Evolutionary conservation across 2,113 vertebrate species (phyloP).

Genomic region (Chunga burmeisteri): DNA sequence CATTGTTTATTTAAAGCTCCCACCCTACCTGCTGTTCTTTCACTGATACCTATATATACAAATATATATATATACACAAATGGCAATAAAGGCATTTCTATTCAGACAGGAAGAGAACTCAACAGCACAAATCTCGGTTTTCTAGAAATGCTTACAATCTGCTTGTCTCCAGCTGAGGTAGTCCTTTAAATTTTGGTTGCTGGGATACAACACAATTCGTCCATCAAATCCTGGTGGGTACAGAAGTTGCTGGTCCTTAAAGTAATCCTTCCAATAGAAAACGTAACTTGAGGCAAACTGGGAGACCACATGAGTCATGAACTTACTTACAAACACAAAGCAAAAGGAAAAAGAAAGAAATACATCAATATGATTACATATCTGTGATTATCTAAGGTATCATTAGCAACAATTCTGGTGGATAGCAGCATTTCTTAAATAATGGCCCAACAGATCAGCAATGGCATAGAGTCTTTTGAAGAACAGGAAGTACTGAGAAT

Average conservation of each 20-base stretch:
- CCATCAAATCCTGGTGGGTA: conserved; percentile 96
- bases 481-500: background rate
- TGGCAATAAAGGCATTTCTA: background rate
- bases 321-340: conserved; percentile 83
- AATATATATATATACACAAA: background rate
- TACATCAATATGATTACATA: background rate
- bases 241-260: conserved; percentile 87
- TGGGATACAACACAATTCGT: conserved; percentile 93
- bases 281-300: conserved; percentile 97
- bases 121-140: background rate
- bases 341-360: conserved; percentile 9
- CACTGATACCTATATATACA: background rate
- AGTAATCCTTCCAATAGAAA: conserved; percentile 95
- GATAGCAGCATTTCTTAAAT: background rate
- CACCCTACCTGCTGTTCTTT: background rate
- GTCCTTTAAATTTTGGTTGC: conserved; percentile 89
- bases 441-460: background rate
- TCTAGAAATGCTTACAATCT: conserved; percentile 85
- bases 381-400: background rate
- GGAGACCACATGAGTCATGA: conserved; percentile 95
- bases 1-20: background rate
- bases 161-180: conserved; percentile 98
- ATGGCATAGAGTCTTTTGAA: background rate
- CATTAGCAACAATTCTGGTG: background rate
- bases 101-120: background rate